Percentiles rank a stretch among this genome's conserved stretches.
phyloP scores from a whole-genome alignment of 2,113 vertebrate species.

The Forbesichthys papilliferus region DNA sequence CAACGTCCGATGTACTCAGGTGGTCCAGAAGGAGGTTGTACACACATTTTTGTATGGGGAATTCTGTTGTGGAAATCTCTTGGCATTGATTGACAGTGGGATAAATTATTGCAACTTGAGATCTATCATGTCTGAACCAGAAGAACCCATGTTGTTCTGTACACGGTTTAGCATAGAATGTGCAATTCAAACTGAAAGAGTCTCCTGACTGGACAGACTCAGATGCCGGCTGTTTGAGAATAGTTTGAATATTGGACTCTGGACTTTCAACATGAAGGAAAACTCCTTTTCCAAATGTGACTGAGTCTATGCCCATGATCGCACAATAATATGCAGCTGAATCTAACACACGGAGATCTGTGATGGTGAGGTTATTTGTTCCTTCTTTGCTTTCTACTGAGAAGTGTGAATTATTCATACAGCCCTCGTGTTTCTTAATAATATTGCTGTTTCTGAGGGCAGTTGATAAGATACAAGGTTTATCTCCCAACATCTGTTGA shows the following conservation, averaged over 20 bases:
- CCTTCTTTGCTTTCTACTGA: accelerated
- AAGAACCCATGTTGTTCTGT: constrained; percentile 40
- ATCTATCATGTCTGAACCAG: constrained; percentile 55
- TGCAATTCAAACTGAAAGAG: constrained; percentile 59
- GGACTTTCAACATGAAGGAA: constrained; percentile 52
- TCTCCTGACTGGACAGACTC: constrained; percentile 17
- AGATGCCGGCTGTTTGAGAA: constrained; percentile 17
- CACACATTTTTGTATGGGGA: neutral
- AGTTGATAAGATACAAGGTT: constrained; percentile 31
- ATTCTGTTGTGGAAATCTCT: neutral
- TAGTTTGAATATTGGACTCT: neutral
- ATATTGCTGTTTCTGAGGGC: neutral
- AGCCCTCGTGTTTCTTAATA: neutral
- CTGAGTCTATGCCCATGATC: neutral
- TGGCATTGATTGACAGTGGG: constrained; percentile 23
- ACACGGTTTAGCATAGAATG: constrained; percentile 19
- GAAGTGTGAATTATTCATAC: constrained; percentile 14
- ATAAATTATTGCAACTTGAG: constrained; percentile 34
- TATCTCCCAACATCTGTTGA: constrained; percentile 42
- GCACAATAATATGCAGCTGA: constrained; percentile 51
- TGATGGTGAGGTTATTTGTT: constrained; percentile 32
- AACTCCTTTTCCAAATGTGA: constrained; percentile 54
- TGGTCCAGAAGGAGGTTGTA: constrained; percentile 12
- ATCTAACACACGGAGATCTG: constrained; percentile 15
- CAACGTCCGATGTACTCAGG: neutral